Conservation (phyloP, 2,888 invertebrate species). For the Eledone cirrhosa region DNA sequence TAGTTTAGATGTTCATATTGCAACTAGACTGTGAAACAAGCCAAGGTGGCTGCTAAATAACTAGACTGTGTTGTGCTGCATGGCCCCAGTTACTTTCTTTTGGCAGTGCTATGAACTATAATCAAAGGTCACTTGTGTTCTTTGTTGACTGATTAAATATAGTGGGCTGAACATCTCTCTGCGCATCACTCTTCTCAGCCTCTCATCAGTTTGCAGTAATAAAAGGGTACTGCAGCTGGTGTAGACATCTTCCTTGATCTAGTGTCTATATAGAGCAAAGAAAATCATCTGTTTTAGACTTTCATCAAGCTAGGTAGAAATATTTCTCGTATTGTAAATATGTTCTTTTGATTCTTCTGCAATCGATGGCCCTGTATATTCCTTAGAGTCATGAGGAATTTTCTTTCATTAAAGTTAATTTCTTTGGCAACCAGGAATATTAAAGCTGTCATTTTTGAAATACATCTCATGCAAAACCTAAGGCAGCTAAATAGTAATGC, state of each 20-base stretch:
- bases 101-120: background rate
- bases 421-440: constrained; percentile 4
- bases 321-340: background rate
- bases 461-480: background rate
- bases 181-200: too few relatives aligned
- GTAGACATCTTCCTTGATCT: background rate
- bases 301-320: background rate
- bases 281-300: background rate
- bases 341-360: background rate
- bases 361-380: constrained; percentile 6
- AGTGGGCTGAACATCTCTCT: background rate
- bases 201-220: background rate
- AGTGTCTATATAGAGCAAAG: background rate
- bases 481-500: constrained; percentile 1
- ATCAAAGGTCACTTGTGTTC: background rate
- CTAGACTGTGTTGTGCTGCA: too few relatives aligned
- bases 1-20: too few relatives aligned
- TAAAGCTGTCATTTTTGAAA: constrained; percentile 18
- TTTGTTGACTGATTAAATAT: constrained; percentile 3
- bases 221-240: background rate
- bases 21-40: too few relatives aligned
- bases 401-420: constrained; percentile 17
- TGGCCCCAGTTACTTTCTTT: background rate
- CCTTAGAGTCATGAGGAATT: background rate
- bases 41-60: too few relatives aligned